Percentiles rank a stretch among this genome's conserved stretches.
These are phyloP conservation scores for Melitaea athalia DNA, from an alignment of 2,888 invertebrate genomes.

Conservation along the genomic window DNA sequence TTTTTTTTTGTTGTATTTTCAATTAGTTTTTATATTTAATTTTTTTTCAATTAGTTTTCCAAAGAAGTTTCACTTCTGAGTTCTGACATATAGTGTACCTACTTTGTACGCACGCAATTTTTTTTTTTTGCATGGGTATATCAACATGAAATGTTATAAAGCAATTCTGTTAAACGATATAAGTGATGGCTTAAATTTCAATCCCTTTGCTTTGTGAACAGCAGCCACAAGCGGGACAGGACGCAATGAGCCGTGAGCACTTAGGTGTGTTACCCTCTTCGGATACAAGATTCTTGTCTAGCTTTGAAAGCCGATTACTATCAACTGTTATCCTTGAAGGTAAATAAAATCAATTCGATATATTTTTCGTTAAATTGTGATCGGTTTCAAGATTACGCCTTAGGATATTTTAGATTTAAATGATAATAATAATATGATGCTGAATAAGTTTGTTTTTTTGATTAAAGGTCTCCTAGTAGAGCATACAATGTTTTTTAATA, in stretches of 20 bases:
- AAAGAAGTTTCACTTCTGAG: too few relatives aligned
- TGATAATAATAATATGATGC: not conserved
- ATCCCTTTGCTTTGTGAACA: conserved; percentile 7
- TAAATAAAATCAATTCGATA: conserved; percentile 9
- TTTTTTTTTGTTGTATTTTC: too few relatives aligned
- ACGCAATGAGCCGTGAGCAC: conserved; percentile 50
- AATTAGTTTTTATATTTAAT: too few relatives aligned
- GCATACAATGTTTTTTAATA: too few relatives aligned
- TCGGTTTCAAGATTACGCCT: too few relatives aligned
- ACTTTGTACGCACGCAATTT: too few relatives aligned
- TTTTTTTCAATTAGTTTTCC: too few relatives aligned
- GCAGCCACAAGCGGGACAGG: conserved; percentile 17
- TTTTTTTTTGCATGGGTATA: too few relatives aligned
- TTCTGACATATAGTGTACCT: too few relatives aligned
- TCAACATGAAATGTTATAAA: not conserved
- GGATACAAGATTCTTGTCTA: conserved; percentile 43
- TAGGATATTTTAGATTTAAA: too few relatives aligned
- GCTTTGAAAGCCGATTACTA: conserved; percentile 27
- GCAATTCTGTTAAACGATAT: not conserved
- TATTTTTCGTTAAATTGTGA: not conserved
- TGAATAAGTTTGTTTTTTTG: not conserved
- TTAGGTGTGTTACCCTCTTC: conserved; percentile 50
- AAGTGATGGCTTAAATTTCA: not conserved
- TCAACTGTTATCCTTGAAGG: conserved; percentile 9
- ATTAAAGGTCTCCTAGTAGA: too few relatives aligned